These are phyloP conservation scores for Diaperis boleti DNA, from an alignment of 2,888 invertebrate species.

Conservation along the genomic window DNA sequence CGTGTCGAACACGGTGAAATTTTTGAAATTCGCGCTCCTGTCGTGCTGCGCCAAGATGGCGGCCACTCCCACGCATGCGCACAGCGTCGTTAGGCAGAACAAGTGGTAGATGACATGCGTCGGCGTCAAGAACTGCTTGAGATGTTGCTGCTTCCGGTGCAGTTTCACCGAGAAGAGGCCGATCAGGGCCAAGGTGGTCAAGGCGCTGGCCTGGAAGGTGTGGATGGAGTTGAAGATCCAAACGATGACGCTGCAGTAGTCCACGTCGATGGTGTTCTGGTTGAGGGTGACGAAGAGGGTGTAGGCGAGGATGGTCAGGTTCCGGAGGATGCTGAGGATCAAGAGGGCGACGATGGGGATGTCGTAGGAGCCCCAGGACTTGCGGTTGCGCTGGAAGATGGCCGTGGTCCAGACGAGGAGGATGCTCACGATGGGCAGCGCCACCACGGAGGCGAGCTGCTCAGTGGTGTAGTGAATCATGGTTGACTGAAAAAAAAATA, in stretches of 20 bases:
- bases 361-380: constrained; percentile 69
- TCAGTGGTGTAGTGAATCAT: constrained; percentile 62
- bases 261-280: constrained; percentile 53
- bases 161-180: constrained; percentile 65
- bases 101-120: constrained; percentile 68
- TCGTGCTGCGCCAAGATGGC: constrained; percentile 66
- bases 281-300: constrained; percentile 60
- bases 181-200: constrained; percentile 68
- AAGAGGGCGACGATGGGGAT: constrained; percentile 67
- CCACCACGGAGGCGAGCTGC: constrained; percentile 65
- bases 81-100: constrained; percentile 68
- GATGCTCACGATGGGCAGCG: constrained; percentile 66
- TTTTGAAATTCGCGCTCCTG: constrained; percentile 41
- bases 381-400: constrained; percentile 68
- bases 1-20: constrained; percentile 46
- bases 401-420: constrained; percentile 67
- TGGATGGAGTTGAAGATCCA: constrained; percentile 69
- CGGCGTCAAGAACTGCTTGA: constrained; percentile 63
- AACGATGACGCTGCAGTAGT: constrained; percentile 66
- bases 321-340: constrained; percentile 64
- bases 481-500: constrained; percentile 2
- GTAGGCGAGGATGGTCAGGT: constrained; percentile 63
- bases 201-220: constrained; percentile 68
- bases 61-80: constrained; percentile 69
- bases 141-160: constrained; percentile 59